A percentile compares a stretch with the other conserved stretches of the same genome.
These are phyloP conservation scores for Agriopis marginaria DNA, from an alignment of 2,888 invertebrate species.

Conservation along the genomic window DNA sequence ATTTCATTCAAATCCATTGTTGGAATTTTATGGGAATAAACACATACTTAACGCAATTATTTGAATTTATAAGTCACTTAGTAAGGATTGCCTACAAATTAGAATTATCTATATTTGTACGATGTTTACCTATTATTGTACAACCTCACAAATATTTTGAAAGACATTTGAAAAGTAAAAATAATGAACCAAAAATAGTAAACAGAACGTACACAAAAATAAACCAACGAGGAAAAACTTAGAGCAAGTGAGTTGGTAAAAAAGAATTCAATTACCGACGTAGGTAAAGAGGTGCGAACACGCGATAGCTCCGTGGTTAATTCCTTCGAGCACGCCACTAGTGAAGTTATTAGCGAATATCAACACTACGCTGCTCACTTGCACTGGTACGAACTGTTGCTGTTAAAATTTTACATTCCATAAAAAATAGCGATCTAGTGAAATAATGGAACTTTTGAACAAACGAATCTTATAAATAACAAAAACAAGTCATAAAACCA, in stretches of 20 bases:
- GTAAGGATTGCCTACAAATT: too few relatives aligned
- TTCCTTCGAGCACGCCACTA: constrained; percentile 34
- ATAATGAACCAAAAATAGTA: background rate
- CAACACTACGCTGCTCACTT: constrained; percentile 5
- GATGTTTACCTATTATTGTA: too few relatives aligned
- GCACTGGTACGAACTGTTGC: background rate
- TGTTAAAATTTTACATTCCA: background rate
- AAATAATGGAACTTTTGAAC: too few relatives aligned
- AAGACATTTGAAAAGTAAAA: background rate
- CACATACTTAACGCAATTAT: too few relatives aligned
- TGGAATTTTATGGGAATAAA: too few relatives aligned
- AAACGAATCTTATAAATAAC: too few relatives aligned
- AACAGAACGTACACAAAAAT: constrained; percentile 1
- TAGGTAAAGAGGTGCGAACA: constrained; percentile 60
- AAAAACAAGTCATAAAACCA: too few relatives aligned
- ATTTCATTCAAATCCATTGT: too few relatives aligned
- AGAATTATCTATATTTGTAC: background rate
- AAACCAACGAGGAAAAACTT: constrained; percentile 8
- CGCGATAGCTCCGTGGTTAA: constrained; percentile 52
- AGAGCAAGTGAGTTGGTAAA: constrained; percentile 34
- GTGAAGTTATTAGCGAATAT: constrained; percentile 25
- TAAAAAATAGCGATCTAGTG: background rate
- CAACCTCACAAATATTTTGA: too few relatives aligned
- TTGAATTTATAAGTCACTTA: too few relatives aligned
- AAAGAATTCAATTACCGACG: constrained; percentile 57